A percentile compares a stretch with the other conserved stretches of the same genome.
Evolutionary conservation across 1,140 invertebrate genomes (phyloP).

Genomic region (Cyclargus thomasi): DNA sequence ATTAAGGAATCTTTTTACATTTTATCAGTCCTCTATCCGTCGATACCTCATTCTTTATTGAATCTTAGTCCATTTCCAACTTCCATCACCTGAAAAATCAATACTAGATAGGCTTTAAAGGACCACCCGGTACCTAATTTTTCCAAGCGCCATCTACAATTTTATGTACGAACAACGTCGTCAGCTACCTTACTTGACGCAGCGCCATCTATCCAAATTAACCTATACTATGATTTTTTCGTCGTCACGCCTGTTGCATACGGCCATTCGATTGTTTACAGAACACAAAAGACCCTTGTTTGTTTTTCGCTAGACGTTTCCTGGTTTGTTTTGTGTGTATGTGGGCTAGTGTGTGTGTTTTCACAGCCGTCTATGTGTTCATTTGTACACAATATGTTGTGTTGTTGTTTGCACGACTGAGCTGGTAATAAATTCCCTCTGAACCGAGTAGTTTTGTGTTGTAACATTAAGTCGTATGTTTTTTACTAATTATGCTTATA

Average conservation of each 20-base stretch:
- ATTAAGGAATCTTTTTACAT: not conserved
- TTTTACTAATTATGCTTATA: not conserved
- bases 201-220: slow-evolving; percentile 51
- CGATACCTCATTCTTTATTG: not conserved
- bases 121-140: slow-evolving; percentile 13
- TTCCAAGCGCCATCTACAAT: slow-evolving; percentile 42
- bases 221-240: slow-evolving; percentile 51
- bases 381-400: slow-evolving; percentile 56
- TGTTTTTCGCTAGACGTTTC: slow-evolving; percentile 74
- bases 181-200: not conserved
- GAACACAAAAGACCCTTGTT: slow-evolving; percentile 73
- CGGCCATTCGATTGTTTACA: slow-evolving; percentile 69
- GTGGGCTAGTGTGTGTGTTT: slow-evolving; percentile 47
- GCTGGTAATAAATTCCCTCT: slow-evolving; percentile 61
- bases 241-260: slow-evolving; percentile 71
- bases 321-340: slow-evolving; percentile 72
- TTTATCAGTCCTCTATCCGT: not conserved
- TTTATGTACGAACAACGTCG: not conserved
- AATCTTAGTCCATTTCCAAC: not conserved
- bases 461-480: slow-evolving; percentile 9
- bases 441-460: slow-evolving; percentile 30
- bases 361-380: slow-evolving; percentile 60
- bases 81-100: not conserved
- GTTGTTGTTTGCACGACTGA: slow-evolving; percentile 59
- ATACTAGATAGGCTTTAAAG: not conserved